Conservation (phyloP, 2,113 vertebrate species). For the Poeciliopsis turrubarensis region DNA sequence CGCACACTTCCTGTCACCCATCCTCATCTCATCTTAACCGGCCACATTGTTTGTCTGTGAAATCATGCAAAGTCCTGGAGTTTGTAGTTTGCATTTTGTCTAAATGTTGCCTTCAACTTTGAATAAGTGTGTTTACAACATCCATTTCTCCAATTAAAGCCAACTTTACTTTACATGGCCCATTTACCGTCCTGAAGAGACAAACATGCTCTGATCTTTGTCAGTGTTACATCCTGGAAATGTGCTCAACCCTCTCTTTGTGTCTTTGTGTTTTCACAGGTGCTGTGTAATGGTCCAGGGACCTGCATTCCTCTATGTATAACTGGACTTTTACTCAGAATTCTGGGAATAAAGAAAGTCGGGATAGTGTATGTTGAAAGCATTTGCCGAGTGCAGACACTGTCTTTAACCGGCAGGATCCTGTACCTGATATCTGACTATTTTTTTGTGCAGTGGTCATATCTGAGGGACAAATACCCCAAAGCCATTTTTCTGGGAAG, state of each 20-base stretch:
- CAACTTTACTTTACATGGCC: background rate
- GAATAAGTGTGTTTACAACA: too few species aligned
- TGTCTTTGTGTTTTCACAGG: conserved; percentile 78
- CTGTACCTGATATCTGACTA: conserved; percentile 88
- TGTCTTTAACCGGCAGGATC: conserved; percentile 92
- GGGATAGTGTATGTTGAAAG: conserved; percentile 93
- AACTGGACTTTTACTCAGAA: conserved; percentile 86
- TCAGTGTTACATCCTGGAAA: conserved; percentile 3
- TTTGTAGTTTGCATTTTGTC: too few species aligned
- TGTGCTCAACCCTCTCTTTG: background rate
- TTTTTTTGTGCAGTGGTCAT: conserved; percentile 94
- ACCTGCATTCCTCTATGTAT: conserved; percentile 92
- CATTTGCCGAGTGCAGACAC: conserved; percentile 90
- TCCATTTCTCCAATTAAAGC: background rate
- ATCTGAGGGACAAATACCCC: conserved; percentile 88
- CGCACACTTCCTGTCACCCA: too few species aligned
- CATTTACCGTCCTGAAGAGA: background rate
- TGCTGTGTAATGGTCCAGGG: conserved; percentile 95
- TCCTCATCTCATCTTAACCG: too few species aligned
- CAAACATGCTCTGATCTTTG: background rate
- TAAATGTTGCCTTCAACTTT: too few species aligned
- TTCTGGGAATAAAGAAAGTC: conserved; percentile 89
- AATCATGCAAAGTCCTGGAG: too few species aligned
- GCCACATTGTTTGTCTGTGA: too few species aligned
- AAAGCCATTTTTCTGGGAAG: conserved; percentile 90